phyloP scores from a whole-genome alignment of 2,888 invertebrate genomes.

The Thecophora atra region DNA sequence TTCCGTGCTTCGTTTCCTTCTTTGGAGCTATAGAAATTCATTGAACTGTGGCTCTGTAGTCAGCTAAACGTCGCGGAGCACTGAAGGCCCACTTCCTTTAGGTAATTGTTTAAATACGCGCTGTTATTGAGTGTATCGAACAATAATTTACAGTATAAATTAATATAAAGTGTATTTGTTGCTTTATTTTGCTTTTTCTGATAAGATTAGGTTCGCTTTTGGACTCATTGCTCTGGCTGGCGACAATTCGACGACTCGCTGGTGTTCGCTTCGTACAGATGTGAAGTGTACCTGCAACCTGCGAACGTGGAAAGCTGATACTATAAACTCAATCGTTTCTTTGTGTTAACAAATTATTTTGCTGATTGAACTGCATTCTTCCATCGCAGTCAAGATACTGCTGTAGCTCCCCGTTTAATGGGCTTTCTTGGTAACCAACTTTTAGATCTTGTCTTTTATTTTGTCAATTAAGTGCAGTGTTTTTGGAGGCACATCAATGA shows the following conservation, averaged over 20 bases:
- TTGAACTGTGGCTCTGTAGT: conserved; percentile 48
- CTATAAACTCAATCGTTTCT: background rate
- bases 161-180: background rate
- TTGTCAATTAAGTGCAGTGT: too few relatives aligned
- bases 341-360: conserved; percentile 2
- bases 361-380: background rate
- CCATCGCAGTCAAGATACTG: too few relatives aligned
- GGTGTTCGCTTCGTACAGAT: background rate
- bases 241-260: background rate
- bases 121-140: conserved; percentile 25
- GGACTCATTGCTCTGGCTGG: background rate
- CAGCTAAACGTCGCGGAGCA: conserved; percentile 50
- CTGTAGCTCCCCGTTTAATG: too few relatives aligned
- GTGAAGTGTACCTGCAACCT: too few relatives aligned
- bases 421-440: too few relatives aligned
- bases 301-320: background rate
- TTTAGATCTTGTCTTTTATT: too few relatives aligned
- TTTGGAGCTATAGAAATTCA: background rate
- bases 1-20: background rate
- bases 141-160: too few relatives aligned
- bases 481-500: too few relatives aligned
- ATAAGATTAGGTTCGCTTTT: conserved; percentile 6
- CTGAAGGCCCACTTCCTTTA: conserved; percentile 48
- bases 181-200: conserved; percentile 5
- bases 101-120: conserved; percentile 52